Base-by-base conservation (phyloP, 1,140 invertebrate genomes). In the Hyposmocoma kahamanoa region DNA sequence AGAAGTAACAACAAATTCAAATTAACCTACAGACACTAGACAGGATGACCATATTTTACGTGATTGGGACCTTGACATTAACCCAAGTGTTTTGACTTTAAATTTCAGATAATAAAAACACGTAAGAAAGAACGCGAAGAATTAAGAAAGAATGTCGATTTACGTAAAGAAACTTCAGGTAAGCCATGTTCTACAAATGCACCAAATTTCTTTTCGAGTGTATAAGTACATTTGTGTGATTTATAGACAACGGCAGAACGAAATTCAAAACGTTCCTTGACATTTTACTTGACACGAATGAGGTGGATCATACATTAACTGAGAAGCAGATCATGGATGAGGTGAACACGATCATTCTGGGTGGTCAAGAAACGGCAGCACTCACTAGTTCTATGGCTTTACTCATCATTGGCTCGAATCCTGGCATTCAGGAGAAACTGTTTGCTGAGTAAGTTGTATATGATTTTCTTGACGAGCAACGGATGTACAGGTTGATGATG, bases 271-370 rank as follows among this genome's bases (percentile, higher is more conserved):
- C 72, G 0, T 71, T 67, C 32, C 38, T 76, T n/a, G 78, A 82
- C 20, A 53, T 71, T n/a, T 49, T 82, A 4, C 22, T 79, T 36
- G 73, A 79, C 6, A 11, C 75, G 3, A 50, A 53, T 4, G 59
- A 60, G 30, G 28, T 13, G 1, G 73, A 73, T 13, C 43, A 57
- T 0, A 52, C 24, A 13, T 38, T 77, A 17, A 68, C 65, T 5
- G 53, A 58, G 15, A 10, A 59, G 9, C 68, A 78, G 47, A 67
- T 79, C 15, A 46, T 42, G 30, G 48, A 59, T 1, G 78, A 82
- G 47, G 59, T 77, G 5, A 57, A 79, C 43, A 79, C 73, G 1
- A 62, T 74, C n/a, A 67, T 73, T 1, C 18, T 78, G 1, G 62
- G 52, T 0, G 74, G 74, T 1, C 69, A 72, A 13, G 74, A 78